Percentiles rank a stretch among this genome's conserved stretches.
phyloP scores from a whole-genome alignment of 2,113 vertebrate genomes.

The Eclectus roratus region DNA sequence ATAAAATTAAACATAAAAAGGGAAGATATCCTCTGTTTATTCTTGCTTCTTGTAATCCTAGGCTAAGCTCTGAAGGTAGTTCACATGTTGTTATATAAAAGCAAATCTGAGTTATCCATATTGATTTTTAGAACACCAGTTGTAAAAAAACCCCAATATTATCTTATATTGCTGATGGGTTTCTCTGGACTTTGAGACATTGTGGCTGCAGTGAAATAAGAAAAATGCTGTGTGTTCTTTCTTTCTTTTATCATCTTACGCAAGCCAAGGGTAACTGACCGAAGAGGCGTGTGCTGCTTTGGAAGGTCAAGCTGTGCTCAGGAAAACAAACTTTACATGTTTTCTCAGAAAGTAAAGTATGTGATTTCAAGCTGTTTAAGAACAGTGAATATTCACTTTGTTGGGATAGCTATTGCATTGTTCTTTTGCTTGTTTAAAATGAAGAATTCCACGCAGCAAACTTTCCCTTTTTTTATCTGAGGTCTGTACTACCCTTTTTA shows the following conservation, averaged over 20 bases:
- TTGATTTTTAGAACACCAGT: background rate
- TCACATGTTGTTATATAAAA: background rate
- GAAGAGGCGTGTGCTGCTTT: constrained; percentile 56
- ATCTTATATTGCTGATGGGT: background rate
- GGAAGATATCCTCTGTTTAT: background rate
- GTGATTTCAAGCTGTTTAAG: constrained; percentile 58
- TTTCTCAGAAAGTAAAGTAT: constrained; percentile 60
- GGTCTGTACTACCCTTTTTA: background rate
- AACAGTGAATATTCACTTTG: constrained; percentile 49
- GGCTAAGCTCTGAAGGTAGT: background rate
- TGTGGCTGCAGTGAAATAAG: background rate
- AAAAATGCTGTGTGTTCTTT: background rate
- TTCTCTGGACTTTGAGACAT: constrained; percentile 32
- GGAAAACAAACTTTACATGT: constrained; percentile 66
- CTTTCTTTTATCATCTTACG: background rate
- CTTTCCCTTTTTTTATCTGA: background rate
- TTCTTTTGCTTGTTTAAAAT: constrained; percentile 18
- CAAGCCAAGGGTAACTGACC: constrained; percentile 63
- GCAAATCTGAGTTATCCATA: background rate
- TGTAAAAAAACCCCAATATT: background rate
- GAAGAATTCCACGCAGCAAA: background rate
- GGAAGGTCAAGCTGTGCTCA: constrained; percentile 53
- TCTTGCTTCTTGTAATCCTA: background rate
- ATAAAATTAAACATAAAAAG: background rate
- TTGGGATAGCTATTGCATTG: background rate